phyloP scores from a whole-genome alignment of 1,140 invertebrate genomes.

The Drosophila burlai region DNA sequence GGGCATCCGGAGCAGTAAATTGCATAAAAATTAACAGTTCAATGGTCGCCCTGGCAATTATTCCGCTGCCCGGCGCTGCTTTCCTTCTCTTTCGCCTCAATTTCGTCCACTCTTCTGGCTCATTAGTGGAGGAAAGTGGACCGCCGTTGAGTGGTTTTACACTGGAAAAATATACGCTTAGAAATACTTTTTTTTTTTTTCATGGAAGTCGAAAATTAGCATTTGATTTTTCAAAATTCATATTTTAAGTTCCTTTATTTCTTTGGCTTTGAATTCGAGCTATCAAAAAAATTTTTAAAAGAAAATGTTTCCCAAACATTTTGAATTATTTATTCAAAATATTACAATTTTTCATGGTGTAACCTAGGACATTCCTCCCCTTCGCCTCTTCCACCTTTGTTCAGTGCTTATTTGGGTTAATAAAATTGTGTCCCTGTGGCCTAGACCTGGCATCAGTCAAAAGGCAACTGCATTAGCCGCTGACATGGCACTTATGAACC shows the following conservation, averaged over 20 bases:
- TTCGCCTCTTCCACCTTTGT: background rate
- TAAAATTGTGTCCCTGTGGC: slow-evolving; percentile 36
- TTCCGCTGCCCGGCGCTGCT: slow-evolving; percentile 15
- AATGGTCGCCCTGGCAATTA: slow-evolving; percentile 50
- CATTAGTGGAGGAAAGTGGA: slow-evolving; percentile 20
- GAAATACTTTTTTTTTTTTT: background rate
- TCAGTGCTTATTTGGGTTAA: slow-evolving; percentile 29
- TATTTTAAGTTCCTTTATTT: too few relatives aligned
- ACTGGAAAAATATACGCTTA: background rate
- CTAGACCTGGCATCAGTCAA: slow-evolving; percentile 37
- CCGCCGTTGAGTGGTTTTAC: slow-evolving; percentile 8
- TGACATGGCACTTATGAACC: slow-evolving; percentile 27
- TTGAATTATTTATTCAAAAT: background rate
- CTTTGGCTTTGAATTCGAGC: background rate
- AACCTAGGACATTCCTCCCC: background rate
- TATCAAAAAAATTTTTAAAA: background rate
- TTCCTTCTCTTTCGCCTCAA: background rate
- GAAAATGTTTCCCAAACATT: background rate
- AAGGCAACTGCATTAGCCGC: slow-evolving; percentile 36
- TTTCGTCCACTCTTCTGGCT: slow-evolving; percentile 16
- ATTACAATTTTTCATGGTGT: background rate
- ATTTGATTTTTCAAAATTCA: background rate
- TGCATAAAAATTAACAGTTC: slow-evolving; percentile 71
- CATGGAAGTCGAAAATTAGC: accelerated
- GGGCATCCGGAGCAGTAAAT: slow-evolving; percentile 47